These are phyloP conservation scores for Noctilio leporinus DNA, from an alignment of 2,113 vertebrate species.

Conservation along the genomic window DNA sequence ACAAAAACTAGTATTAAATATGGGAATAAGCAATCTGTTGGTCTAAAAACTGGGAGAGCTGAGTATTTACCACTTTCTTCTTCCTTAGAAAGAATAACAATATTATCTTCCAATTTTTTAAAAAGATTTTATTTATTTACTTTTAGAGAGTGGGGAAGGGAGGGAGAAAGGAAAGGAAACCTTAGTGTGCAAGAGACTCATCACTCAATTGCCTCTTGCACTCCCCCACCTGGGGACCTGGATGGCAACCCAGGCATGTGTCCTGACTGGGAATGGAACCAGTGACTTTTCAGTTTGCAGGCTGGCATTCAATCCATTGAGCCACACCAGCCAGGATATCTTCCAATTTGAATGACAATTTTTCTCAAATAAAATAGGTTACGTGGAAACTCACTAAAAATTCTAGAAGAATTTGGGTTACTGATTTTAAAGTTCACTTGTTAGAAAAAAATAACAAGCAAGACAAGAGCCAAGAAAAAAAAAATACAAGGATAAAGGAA, in stretches of 20 bases:
- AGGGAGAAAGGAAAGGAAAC: too few relatives aligned
- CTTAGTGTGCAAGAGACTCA: too few relatives aligned
- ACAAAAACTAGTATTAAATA: neutral
- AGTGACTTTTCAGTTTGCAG: too few relatives aligned
- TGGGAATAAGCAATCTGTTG: neutral
- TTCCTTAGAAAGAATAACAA: neutral
- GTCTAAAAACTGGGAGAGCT: neutral
- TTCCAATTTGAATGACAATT: neutral
- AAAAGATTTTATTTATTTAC: too few relatives aligned
- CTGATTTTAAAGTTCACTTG: neutral
- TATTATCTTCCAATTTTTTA: neutral
- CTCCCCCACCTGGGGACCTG: too few relatives aligned
- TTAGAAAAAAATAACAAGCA: neutral
- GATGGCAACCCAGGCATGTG: too few relatives aligned
- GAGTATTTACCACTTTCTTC: neutral
- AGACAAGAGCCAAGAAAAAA: neutral
- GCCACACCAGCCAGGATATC: neutral
- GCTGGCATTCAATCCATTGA: too few relatives aligned
- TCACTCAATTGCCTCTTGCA: too few relatives aligned
- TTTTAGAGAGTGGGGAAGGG: too few relatives aligned
- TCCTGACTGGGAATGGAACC: too few relatives aligned
- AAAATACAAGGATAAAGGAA: neutral
- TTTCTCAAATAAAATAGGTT: neutral
- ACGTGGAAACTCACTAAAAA: conserved; percentile 6
- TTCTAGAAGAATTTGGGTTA: neutral